phyloP scores from a whole-genome alignment of 1,140 invertebrate species.

The Bombus superbus region DNA sequence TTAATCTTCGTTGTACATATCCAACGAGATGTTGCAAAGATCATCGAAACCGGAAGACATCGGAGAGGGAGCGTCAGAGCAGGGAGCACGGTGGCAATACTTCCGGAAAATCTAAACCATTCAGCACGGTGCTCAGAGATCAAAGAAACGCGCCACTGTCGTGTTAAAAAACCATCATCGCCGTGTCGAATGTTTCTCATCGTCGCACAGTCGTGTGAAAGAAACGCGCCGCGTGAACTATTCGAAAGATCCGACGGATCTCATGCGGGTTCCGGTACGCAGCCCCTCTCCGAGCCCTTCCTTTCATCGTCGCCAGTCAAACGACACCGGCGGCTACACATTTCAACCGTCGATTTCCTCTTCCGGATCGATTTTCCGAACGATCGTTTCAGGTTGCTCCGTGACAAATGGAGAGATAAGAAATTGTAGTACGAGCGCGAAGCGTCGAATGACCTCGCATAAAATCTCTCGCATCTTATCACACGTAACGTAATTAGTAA shows the following conservation, averaged over 20 bases:
- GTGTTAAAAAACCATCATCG: slow-evolving; percentile 1
- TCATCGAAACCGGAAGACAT: neutral
- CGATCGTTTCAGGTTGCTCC: neutral
- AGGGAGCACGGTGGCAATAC: neutral
- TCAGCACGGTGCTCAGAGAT: neutral
- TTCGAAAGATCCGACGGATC: slow-evolving; percentile 60
- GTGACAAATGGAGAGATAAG: too few species aligned
- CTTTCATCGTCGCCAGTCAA: neutral
- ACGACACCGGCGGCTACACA: neutral
- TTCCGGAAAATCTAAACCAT: slow-evolving; percentile 11
- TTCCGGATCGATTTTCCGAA: slow-evolving; percentile 17
- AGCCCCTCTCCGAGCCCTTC: neutral
- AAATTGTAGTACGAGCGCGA: neutral
- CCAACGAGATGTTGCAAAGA: neutral
- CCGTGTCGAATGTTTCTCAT: slow-evolving; percentile 67
- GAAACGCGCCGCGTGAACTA: slow-evolving; percentile 58
- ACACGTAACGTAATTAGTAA: too few species aligned
- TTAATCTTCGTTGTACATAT: neutral
- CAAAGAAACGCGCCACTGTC: neutral
- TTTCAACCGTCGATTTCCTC: slow-evolving; percentile 7
- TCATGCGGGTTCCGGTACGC: slow-evolving; percentile 61
- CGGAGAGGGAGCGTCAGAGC: neutral
- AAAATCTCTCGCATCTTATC: too few species aligned
- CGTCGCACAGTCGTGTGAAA: slow-evolving; percentile 63
- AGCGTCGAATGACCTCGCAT: neutral